Evolutionary conservation across 2,113 vertebrate genomes (phyloP), one percentile per base, ranked within the genome.

Genomic region (Rhodinocichla rosea): DNA sequence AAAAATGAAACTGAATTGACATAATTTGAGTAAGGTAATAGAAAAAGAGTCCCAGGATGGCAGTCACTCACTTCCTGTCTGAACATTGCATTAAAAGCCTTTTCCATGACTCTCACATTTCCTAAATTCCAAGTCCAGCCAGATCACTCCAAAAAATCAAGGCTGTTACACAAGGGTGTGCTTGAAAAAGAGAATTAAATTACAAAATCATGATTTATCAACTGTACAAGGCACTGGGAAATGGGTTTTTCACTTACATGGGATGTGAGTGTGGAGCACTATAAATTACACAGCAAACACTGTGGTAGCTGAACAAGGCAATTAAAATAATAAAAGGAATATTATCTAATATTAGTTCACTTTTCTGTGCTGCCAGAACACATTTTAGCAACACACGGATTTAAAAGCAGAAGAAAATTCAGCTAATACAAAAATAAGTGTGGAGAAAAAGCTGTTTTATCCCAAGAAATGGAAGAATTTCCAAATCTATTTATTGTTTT

Each of bases 151-250:
- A 65, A 90, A 83, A 70, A 89, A 32, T 74, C 62, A 39, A 89
- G 77, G 86, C 79, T 95, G 37, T 85, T 96, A 91, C 87, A 93
- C 89, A 97, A 97, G 84, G 96, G 93, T 13, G 47, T 47, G 67
- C 82, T 40, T 83, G 90, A 92, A 95, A 81, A 78, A 33, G 22
- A 68, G 73, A 85, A 42, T 67, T 77, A 50, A 50, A 32, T 95
- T 95, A 90, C 95, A 94, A 94, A 96, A 89, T 78, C 67, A 47
- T 77, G 80, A 83, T 95, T 97, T 95, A 97, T 89, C 91, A 91
- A 87, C 85, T 63, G 87, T 11, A 45, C 71, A 32, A 71, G 86
- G 39, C 52, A 81, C 84, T 17, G 91, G 83, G 87, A 95, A 95
- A 84, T 82, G 87, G 87, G 64, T 91, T 97, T 91, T 83, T 67